Evolutionary conservation across 2,113 vertebrate genomes (phyloP).

Genomic region (Potamarius usumacintae): DNA sequence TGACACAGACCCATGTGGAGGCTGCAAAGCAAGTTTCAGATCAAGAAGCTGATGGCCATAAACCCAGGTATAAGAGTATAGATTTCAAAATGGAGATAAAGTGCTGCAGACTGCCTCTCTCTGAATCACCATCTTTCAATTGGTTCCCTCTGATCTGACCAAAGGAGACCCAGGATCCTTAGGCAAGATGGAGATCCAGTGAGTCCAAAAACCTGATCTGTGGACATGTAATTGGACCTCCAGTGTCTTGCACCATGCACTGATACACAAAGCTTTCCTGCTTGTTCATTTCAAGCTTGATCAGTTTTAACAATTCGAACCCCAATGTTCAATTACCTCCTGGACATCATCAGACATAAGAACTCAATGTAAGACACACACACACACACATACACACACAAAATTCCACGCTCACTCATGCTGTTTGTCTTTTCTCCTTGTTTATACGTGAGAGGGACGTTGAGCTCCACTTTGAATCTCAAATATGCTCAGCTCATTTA

Average conservation of each 20-base stretch:
- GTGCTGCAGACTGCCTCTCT: neutral
- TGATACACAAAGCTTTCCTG: conserved; percentile 11
- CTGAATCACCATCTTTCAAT: neutral
- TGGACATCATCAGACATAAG: conserved; percentile 25
- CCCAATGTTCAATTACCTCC: conserved; percentile 31
- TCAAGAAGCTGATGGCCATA: neutral
- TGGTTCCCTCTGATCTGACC: neutral
- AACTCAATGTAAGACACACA: neutral
- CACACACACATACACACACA: neutral
- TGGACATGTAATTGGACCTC: neutral
- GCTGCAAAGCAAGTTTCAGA: neutral
- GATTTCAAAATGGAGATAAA: neutral
- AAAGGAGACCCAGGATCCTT: neutral
- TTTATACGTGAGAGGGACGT: conserved; percentile 3
- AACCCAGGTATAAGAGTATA: neutral
- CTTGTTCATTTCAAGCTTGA: conserved; percentile 42
- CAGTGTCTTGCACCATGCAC: neutral
- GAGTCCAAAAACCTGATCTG: neutral
- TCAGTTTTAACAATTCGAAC: conserved; percentile 33
- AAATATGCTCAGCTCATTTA: conserved; percentile 37
- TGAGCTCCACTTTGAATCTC: conserved; percentile 40
- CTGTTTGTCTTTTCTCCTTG: conserved; percentile 7
- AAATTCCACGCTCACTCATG: neutral
- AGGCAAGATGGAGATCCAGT: neutral
- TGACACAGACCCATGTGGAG: neutral